Conservation (phyloP, 2,888 invertebrate genomes). For the Diabrotica balteata region DNA sequence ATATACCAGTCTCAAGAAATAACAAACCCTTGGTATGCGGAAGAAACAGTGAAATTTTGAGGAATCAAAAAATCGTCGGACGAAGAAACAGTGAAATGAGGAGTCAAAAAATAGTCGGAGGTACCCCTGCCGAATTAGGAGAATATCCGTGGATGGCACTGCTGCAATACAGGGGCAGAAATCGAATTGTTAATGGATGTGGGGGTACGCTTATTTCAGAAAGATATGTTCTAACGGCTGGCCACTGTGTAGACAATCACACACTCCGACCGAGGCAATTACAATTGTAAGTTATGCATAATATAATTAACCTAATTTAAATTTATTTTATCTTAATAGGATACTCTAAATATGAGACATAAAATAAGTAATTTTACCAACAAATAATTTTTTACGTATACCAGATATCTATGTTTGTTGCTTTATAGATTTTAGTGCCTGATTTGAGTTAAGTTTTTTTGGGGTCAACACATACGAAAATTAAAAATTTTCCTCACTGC, state of each 20-base stretch:
- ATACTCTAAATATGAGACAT: too few species aligned
- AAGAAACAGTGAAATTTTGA: slow-evolving; percentile 51
- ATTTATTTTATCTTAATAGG: too few species aligned
- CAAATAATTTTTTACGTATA: too few species aligned
- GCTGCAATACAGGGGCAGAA: slow-evolving; percentile 38
- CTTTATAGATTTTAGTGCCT: too few species aligned
- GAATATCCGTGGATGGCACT: slow-evolving; percentile 56
- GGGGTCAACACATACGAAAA: too few species aligned
- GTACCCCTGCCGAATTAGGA: slow-evolving; percentile 63
- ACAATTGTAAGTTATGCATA: slow-evolving; percentile 43
- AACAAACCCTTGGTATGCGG: slow-evolving; percentile 60
- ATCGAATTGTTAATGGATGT: slow-evolving; percentile 45
- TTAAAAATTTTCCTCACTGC: too few species aligned
- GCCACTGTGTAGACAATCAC: slow-evolving; percentile 53
- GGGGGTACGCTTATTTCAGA: slow-evolving; percentile 55
- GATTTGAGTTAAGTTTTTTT: too few species aligned
- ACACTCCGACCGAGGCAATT: slow-evolving; percentile 40
- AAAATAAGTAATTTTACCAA: too few species aligned
- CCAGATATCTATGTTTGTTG: too few species aligned
- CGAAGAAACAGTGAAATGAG: slow-evolving; percentile 51
- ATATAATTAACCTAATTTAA: too few species aligned
- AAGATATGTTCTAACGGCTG: slow-evolving; percentile 56
- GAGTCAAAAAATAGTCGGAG: too few species aligned
- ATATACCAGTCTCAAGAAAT: not conserved
- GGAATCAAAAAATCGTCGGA: slow-evolving; percentile 68